Base-by-base conservation (phyloP, 1,140 invertebrate species). In the Drosophila ohnishii region DNA sequence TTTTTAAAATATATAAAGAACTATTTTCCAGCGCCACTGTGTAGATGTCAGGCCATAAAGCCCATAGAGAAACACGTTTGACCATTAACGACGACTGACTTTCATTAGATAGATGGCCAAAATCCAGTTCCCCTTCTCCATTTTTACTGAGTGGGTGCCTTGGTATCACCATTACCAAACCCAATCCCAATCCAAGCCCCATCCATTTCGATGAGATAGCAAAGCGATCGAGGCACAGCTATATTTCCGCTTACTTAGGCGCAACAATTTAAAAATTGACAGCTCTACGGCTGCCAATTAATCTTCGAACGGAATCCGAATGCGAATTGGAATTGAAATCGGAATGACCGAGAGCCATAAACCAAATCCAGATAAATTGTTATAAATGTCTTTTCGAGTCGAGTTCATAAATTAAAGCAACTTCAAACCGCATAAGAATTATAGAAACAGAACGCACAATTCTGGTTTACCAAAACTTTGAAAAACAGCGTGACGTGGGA, bases 171-270 rank as follows among this genome's bases (percentile, higher is more conserved):
- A 40, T 42, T n/a, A 22, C 25, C 45, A 22, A 37, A 14, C 25
- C 28, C 35, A 62, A 28, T 19, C 30, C 28, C 39, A 4, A 64
- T 14, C 39, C 37, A 22, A 70, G 6, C 5, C 16, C 30, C 32
- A 34, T 48, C 28, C 19, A 71, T 30, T 66, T 22, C 65, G 37
- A 60, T 60, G 37, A 22, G 32, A 28, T 28, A 28, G 25, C 25
- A 28, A 28, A 28, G 25, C 25, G 25, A 47, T 60, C 57, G 34
- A 50, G 34, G 14, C 37, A 22, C 67, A 73, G 22, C 58, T 61
- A 83, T 67, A 83, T 83, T 86, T 86, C 83, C 83, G 79, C 79
- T 81, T 86, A 81, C 63, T 87, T 88, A 88, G 83, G 83, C 83
- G 71, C 82, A 83, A 65, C 82, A 82, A 82, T 86, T 82, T 63